phyloP scores from a whole-genome alignment of 2,797 vertebrate genomes.

The Myotis findleyi region DNA sequence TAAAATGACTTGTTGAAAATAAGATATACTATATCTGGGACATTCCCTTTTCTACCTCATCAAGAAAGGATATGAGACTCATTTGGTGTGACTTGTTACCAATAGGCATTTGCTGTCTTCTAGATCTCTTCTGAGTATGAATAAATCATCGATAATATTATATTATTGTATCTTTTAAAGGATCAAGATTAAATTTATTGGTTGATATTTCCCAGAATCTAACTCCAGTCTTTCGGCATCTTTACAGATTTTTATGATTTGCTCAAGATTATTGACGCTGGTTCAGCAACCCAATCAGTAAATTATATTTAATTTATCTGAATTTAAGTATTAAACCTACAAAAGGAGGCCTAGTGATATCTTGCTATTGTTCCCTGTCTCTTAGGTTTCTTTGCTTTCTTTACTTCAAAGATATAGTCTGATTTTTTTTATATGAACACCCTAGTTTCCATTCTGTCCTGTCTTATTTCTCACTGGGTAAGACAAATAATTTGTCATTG shows the following conservation, averaged over 20 bases:
- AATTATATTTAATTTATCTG: slow-evolving; percentile 6
- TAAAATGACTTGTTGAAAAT: slow-evolving; percentile 43
- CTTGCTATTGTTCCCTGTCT: not conserved
- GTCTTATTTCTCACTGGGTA: not conserved
- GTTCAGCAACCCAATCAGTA: not conserved
- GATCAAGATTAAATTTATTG: not conserved
- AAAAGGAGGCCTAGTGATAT: not conserved
- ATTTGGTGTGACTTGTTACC: not conserved
- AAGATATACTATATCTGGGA: not conserved
- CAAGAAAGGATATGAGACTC: slow-evolving; percentile 7
- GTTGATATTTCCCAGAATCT: not conserved
- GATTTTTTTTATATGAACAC: not conserved
- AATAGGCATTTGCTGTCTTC: not conserved
- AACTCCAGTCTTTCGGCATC: not conserved
- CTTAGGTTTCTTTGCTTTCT: not conserved
- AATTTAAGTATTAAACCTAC: not conserved
- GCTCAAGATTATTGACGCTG: not conserved
- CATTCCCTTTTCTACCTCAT: not conserved
- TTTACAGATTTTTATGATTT: slow-evolving; percentile 21
- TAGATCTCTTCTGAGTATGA: not conserved
- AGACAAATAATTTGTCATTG: not conserved
- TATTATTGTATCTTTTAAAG: slow-evolving; percentile 1
- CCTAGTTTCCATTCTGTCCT: not conserved
- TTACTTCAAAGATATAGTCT: slow-evolving; percentile 29
- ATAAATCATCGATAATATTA: not conserved